Base-by-base conservation (phyloP, 2,888 invertebrate genomes). In the Patella depressa region DNA sequence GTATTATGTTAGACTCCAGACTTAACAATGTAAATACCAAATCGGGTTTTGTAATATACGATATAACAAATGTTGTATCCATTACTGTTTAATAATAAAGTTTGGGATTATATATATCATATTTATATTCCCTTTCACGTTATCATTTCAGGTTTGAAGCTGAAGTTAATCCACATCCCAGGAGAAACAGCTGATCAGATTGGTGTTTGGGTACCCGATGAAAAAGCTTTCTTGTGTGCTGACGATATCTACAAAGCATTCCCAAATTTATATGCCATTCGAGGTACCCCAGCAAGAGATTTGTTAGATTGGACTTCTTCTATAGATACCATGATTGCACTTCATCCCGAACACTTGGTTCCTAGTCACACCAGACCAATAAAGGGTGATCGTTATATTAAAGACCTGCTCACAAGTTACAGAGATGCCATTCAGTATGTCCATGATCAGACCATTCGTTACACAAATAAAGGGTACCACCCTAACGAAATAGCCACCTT, bases 151-250 rank as follows among this genome's bases (percentile, higher is more conserved):
- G 89, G 89, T n/a, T 34, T 89, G 57, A 78, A 84, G 2, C 45
- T 90, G 69, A 80, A 82, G 54, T 84, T 90, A 53, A 79, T 89
- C n/a, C 87, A 90, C 78, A 88, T 90, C n/a, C 89, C 89, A 0
- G 90, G 89, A 0, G 90, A 90, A 77, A 90, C 89, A 1, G 82
- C 82, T 29, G 89, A 90, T 76, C 89, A 90, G 70, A 87, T 90
- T 53, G 90, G 86, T 9, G 87, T 90, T 3, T 89, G 88, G 86
- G 54, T 87, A n/a, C 87, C 87, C 1, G 82, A 84, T 2, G 81
- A 84, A 74, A 79, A 82, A 53, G 86, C 85, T 15, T 84, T 90
- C 15, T 78, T 89, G 5, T 86, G 86, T 69, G 89, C 87, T 1
- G 90, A 90, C 79, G 86, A 89, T 72, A 74, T 88, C 4, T 90